Evolutionary conservation across 2,888 invertebrate genomes (phyloP).

Genomic region (Erynnis tages): DNA sequence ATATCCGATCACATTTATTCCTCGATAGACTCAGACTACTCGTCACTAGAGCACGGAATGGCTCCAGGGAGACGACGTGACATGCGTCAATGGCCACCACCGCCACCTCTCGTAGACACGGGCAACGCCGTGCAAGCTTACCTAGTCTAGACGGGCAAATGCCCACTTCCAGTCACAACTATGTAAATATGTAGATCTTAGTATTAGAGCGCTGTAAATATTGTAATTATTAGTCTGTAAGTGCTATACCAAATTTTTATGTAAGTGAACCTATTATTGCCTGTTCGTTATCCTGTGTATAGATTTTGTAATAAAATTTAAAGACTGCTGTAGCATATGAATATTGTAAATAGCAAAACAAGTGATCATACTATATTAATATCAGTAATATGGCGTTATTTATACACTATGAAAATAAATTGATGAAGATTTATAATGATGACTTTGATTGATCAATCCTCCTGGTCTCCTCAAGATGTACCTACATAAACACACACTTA

Average conservation of each 20-base stretch:
- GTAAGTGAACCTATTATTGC: conserved; percentile 74
- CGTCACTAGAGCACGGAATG: conserved; percentile 89
- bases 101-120: conserved; percentile 73
- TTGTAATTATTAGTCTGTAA: conserved; percentile 73
- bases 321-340: conserved; percentile 83
- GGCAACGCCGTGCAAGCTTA: conserved; percentile 84
- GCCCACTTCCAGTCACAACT: conserved; percentile 73
- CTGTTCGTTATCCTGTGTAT: conserved; percentile 80
- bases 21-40: conserved; percentile 94
- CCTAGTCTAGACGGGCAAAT: conserved; percentile 82
- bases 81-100: conserved; percentile 73
- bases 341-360: conserved; percentile 79
- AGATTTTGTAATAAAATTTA: conserved; percentile 75
- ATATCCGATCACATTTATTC: conserved; percentile 95
- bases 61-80: conserved; percentile 73
- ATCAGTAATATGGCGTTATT: conserved; percentile 78
- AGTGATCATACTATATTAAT: conserved; percentile 80
- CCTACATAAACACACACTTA: background rate
- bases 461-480: background rate
- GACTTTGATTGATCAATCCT: conserved; percentile 52
- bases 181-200: conserved; percentile 66
- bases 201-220: conserved; percentile 70
- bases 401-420: conserved; percentile 76
- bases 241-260: conserved; percentile 80
- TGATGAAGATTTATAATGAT: conserved; percentile 69